Conservation (phyloP, 2,797 vertebrate genomes). For the Capromys pilorides region DNA sequence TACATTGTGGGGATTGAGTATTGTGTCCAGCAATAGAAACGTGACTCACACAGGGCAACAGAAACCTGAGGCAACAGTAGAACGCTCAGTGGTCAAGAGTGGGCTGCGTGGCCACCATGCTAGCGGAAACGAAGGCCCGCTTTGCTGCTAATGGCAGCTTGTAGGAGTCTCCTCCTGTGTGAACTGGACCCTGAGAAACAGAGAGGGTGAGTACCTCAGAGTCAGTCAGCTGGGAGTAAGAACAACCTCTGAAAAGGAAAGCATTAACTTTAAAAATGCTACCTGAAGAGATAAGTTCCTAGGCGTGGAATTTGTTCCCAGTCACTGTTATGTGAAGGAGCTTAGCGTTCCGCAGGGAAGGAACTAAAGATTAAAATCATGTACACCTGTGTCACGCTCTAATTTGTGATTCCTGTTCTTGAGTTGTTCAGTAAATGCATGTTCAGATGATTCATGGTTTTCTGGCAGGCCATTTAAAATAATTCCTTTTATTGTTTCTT, state of each 20-base stretch:
- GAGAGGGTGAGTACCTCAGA: not conserved
- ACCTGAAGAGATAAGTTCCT: not conserved
- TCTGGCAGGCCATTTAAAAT: conserved; percentile 16
- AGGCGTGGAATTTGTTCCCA: not conserved
- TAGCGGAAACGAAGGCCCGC: not conserved
- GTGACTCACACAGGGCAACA: not conserved
- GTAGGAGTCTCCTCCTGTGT: not conserved
- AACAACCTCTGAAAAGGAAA: not conserved
- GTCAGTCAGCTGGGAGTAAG: not conserved
- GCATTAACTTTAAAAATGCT: not conserved
- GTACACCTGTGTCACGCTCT: not conserved
- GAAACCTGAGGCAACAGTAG: not conserved
- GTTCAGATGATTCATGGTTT: conserved; percentile 44
- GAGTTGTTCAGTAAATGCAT: conserved; percentile 61
- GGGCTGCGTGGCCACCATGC: too few species aligned
- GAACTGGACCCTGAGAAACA: not conserved
- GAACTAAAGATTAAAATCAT: conserved; percentile 35
- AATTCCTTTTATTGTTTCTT: conserved; percentile 54
- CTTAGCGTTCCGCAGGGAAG: not conserved
- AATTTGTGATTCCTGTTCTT: not conserved
- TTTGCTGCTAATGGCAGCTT: not conserved
- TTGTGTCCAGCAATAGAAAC: not conserved
- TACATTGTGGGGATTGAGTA: not conserved
- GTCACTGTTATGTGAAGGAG: not conserved
- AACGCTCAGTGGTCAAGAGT: not conserved